Evolutionary conservation across 2,888 invertebrate genomes (phyloP), one percentile per base, ranked within the genome.

Genomic region (Patella ulyssiponensis): DNA sequence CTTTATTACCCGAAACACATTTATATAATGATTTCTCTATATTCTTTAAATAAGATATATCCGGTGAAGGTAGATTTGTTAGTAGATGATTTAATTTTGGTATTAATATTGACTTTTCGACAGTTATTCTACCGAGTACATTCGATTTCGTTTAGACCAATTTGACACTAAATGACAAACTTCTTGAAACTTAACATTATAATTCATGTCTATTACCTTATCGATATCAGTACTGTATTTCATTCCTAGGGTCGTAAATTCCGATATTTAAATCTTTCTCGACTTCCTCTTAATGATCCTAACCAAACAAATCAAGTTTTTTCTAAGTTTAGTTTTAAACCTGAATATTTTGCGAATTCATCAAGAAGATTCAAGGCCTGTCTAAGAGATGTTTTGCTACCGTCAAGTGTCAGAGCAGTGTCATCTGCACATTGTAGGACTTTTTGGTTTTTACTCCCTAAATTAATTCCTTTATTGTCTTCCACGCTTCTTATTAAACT

Each of bases 371-470:
- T 64, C 23, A 64, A 64, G 9, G 64, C 64, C n/a, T 64, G 64
- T 2, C n/a, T 7, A 64, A 64, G 64, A n/a, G 64, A 64, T 64
- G 17, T 64, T 14, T 64, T n/a, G n/a, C 20, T 20, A n/a, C 64
- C n/a, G 12, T 64, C 64, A n/a, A 64, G 64, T 20, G 23, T 11
- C 7, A 64, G n/a, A 20, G 64, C 23, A 20, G 64, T 64, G 64
- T 64, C 64, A 14, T 64, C 64, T 64, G 64, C n/a, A 64, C 23
- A 64, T 64, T 64, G 64, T 64, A 20, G n/a, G n/a, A 64, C n/a
- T 64, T 20, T 64, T 9, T n/a, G 23, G 20, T 64, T 20, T 64
- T 14, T 64, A n/a, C 23, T n/a, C 20, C 64, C 64, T 20, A 64
- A 64, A 11, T 64, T 64, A 20, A 64, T 64, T 23, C 64, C 64